Conservation (phyloP, 2,797 vertebrate genomes). For the Pangasius mekongensis region DNA sequence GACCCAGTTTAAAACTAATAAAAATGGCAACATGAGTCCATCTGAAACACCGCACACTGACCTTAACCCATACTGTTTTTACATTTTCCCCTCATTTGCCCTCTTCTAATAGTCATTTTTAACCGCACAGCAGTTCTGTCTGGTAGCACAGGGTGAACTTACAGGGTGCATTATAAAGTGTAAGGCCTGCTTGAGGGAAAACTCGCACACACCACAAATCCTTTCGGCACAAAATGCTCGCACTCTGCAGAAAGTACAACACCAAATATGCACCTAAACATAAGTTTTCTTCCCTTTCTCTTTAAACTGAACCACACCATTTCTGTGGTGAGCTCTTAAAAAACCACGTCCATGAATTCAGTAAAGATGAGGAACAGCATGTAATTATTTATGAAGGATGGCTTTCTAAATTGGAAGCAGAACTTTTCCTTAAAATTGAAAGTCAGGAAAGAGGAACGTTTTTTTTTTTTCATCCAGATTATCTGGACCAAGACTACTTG, state of each 20-base stretch:
- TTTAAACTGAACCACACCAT: slow-evolving; percentile 61
- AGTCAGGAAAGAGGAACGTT: slow-evolving; percentile 46
- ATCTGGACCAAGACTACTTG: not conserved
- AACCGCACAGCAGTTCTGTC: not conserved
- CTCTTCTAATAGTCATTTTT: not conserved
- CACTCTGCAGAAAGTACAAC: slow-evolving; percentile 46
- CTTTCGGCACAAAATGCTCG: slow-evolving; percentile 45
- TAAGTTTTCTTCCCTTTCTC: slow-evolving; percentile 50
- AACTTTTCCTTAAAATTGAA: slow-evolving; percentile 55
- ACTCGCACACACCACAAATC: slow-evolving; percentile 28
- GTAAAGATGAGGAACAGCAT: slow-evolving; percentile 62
- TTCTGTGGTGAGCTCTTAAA: slow-evolving; percentile 62
- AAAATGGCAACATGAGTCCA: not conserved
- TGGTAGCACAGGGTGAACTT: slow-evolving; percentile 13
- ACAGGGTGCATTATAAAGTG: slow-evolving; percentile 3
- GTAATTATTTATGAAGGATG: slow-evolving; percentile 73
- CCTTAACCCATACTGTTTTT: not conserved
- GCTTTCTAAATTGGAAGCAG: slow-evolving; percentile 69
- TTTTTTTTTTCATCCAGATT: not conserved
- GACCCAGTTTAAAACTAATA: slow-evolving; percentile 16
- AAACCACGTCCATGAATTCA: slow-evolving; percentile 65
- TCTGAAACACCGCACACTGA: not conserved
- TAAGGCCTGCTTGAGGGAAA: slow-evolving; percentile 21
- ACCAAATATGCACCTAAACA: slow-evolving; percentile 50
- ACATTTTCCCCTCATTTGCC: slow-evolving; percentile 4